Evolutionary conservation across 2,113 vertebrate species (phyloP).

Genomic region (Sander vitreus): DNA sequence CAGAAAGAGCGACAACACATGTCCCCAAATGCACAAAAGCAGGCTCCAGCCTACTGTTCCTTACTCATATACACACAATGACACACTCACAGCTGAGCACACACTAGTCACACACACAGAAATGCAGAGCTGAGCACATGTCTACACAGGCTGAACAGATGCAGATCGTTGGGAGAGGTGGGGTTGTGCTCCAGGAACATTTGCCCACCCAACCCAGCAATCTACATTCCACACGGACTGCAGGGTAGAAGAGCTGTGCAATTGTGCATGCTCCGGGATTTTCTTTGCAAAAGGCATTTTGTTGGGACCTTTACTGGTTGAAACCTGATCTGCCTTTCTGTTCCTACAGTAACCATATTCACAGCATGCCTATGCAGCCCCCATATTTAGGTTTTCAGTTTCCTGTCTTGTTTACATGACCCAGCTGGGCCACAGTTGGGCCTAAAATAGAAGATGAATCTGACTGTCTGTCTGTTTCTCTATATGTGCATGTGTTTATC

Average conservation of each 20-base stretch:
- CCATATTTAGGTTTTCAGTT: conserved; percentile 68
- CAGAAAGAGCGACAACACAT: conserved; percentile 57
- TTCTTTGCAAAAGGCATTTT: conserved; percentile 4
- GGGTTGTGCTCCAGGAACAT: conserved; percentile 62
- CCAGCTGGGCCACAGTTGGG: conserved; percentile 63
- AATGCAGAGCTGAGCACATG: conserved; percentile 73
- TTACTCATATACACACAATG: conserved; percentile 65
- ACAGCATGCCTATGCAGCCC: conserved; percentile 26
- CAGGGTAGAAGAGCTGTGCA: conserved; percentile 27
- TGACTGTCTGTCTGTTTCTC: conserved; percentile 56
- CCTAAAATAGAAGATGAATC: conserved; percentile 74
- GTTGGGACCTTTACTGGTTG: conserved; percentile 29
- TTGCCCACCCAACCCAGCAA: conserved; percentile 68
- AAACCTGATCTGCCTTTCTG: conserved; percentile 8
- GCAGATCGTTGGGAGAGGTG: conserved; percentile 69
- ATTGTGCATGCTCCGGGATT: not conserved
- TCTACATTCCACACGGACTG: conserved; percentile 65
- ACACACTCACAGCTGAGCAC: conserved; percentile 77
- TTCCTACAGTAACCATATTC: conserved; percentile 33
- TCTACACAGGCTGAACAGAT: conserved; percentile 74
- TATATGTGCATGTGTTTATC: conserved; percentile 28
- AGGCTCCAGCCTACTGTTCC: conserved; percentile 54
- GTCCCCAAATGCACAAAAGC: conserved; percentile 57
- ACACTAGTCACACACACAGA: conserved; percentile 53
- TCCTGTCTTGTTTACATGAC: conserved; percentile 77